phyloP scores from a whole-genome alignment of 1,140 invertebrate species.

The Ylistrum balloti region DNA sequence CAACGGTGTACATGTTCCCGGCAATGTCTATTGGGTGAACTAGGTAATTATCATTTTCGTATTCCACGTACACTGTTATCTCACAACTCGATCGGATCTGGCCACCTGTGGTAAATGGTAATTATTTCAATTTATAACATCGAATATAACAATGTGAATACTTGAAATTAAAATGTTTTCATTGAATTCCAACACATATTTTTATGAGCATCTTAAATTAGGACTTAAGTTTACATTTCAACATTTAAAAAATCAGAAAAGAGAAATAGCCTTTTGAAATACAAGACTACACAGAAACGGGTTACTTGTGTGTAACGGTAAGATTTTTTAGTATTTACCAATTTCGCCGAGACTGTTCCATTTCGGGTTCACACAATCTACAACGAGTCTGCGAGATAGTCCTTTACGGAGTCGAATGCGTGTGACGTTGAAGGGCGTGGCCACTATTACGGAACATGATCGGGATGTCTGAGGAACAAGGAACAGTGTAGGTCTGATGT shows the following conservation, averaged over 20 bases:
- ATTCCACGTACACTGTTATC: background rate
- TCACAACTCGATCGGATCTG: background rate
- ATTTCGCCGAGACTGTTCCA: constrained; percentile 27
- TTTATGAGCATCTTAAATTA: too few species aligned
- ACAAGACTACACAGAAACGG: background rate
- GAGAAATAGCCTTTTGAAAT: background rate
- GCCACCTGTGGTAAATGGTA: background rate
- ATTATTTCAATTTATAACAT: too few species aligned
- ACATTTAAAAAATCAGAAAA: too few species aligned
- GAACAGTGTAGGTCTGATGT: background rate
- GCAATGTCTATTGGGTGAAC: background rate
- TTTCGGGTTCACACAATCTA: background rate
- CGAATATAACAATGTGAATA: too few species aligned
- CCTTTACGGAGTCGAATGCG: background rate
- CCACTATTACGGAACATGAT: background rate
- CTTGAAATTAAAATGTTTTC: too few species aligned
- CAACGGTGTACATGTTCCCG: background rate
- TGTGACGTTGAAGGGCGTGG: background rate
- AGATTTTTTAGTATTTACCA: background rate
- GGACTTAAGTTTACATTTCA: too few species aligned
- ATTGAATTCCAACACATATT: too few species aligned
- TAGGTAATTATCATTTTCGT: background rate
- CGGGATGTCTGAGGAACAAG: background rate
- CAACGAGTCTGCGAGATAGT: background rate
- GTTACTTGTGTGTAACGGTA: background rate